Evolutionary conservation across 2,113 vertebrate genomes (phyloP).

Genomic region (Poecilia latipinna): DNA sequence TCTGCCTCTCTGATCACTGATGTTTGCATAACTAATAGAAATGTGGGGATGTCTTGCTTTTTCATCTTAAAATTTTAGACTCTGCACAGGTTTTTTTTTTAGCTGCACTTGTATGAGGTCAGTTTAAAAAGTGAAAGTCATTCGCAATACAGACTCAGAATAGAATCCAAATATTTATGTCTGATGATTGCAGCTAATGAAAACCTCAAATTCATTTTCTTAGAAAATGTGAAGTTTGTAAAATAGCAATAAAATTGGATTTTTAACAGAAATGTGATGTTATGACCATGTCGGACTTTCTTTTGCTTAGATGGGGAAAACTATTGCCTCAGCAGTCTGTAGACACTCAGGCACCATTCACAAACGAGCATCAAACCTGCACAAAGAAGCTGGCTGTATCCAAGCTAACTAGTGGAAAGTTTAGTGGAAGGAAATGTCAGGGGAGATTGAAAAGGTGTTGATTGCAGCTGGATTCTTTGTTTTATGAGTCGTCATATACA

Average conservation of each 20-base stretch:
- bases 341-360: neutral
- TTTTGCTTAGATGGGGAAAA: too few species aligned
- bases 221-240: neutral
- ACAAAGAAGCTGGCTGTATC: neutral
- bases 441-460: neutral
- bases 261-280: neutral
- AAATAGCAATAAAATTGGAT: neutral
- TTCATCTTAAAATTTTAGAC: slow-evolving; percentile 15
- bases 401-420: neutral
- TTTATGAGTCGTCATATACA: too few species aligned
- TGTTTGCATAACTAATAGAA: slow-evolving; percentile 55
- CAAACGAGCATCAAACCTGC: neutral
- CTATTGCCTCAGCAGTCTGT: too few species aligned
- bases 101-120: neutral
- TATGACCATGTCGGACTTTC: too few species aligned
- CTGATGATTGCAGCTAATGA: neutral
- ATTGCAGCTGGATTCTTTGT: too few species aligned
- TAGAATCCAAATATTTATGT: neutral
- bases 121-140: neutral
- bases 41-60: slow-evolving; percentile 26
- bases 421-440: neutral
- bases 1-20: too few species aligned
- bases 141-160: neutral
- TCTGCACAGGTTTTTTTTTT: neutral
- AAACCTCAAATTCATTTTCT: neutral